Evolutionary conservation across 2,797 vertebrate species (phyloP).

Genomic region (Chelon labrosus): DNA sequence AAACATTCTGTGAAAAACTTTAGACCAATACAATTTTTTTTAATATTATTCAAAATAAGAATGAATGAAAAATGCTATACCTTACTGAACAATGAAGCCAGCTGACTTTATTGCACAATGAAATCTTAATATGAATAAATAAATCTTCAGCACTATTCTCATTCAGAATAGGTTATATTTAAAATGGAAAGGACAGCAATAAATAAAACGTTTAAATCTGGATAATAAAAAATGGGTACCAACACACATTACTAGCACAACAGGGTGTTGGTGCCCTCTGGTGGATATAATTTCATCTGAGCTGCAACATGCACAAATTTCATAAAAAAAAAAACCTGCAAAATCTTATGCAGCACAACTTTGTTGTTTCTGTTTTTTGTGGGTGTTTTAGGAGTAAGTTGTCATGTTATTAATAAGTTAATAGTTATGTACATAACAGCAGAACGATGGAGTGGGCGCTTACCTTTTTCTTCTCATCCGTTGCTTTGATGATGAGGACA

Average conservation of each 20-base stretch:
- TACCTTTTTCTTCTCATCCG: no score
- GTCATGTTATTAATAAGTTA: no score
- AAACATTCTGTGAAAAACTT: slow-evolving; percentile 8
- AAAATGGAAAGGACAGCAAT: background rate
- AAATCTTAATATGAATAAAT: background rate
- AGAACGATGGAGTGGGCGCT: no score
- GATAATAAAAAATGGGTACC: background rate
- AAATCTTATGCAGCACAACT: no score
- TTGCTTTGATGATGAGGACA: background rate
- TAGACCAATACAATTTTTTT: background rate
- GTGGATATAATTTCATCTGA: slow-evolving; percentile 36
- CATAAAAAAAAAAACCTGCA: no score
- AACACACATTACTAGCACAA: background rate
- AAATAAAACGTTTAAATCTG: background rate
- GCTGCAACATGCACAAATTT: no score
- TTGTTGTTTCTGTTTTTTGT: no score
- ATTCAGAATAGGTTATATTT: background rate
- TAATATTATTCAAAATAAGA: background rate
- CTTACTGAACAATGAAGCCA: background rate
- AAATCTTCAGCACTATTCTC: no score
- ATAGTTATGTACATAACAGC: no score
- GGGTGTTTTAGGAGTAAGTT: no score
- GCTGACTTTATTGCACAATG: background rate
- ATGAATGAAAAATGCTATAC: background rate
- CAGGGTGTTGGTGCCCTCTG: slow-evolving; percentile 51